A percentile compares a stretch with the other conserved stretches of the same genome.
These are phyloP conservation scores for Sebastes steindachneri DNA, from an alignment of 2,797 vertebrate species.

Conservation along the genomic window DNA sequence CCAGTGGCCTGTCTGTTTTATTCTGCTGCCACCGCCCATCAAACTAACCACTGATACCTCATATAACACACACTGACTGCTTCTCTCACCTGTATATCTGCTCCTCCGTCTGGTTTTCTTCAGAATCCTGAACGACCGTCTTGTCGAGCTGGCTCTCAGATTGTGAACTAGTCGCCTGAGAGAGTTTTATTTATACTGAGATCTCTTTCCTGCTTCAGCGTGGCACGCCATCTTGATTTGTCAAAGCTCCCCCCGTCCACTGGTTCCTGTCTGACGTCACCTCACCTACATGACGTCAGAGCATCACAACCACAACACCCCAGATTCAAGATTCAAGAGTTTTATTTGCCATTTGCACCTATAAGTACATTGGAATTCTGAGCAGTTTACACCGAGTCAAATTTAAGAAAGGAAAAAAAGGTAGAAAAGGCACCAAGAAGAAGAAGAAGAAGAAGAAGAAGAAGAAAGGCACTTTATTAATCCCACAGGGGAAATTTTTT, in stretches of 20 bases:
- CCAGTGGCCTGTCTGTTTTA: slow-evolving; percentile 65
- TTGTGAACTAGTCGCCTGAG: slow-evolving; percentile 17
- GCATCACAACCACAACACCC: not conserved
- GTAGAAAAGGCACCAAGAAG: no score
- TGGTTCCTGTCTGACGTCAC: slow-evolving; percentile 81
- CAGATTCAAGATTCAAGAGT: not conserved
- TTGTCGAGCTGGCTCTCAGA: slow-evolving; percentile 14
- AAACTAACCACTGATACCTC: slow-evolving; percentile 14
- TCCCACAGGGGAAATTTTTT: no score
- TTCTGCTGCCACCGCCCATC: slow-evolving; percentile 81
- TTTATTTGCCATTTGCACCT: no score
- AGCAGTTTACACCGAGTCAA: no score
- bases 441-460: no score
- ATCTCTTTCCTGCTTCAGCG: slow-evolving; percentile 83
- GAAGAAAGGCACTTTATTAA: no score
- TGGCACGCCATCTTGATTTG: slow-evolving; percentile 87
- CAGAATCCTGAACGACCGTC: slow-evolving; percentile 57
- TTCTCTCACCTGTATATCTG: slow-evolving; percentile 73
- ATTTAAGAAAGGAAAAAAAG: no score
- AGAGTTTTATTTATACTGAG: slow-evolving; percentile 79
- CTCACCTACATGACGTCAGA: slow-evolving; percentile 41
- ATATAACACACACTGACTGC: not conserved
- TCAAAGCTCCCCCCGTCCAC: slow-evolving; percentile 60
- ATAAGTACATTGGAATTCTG: no score
- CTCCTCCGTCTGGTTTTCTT: slow-evolving; percentile 54